phyloP scores from a whole-genome alignment of 2,113 vertebrate species.

The Psittacus erithacus region DNA sequence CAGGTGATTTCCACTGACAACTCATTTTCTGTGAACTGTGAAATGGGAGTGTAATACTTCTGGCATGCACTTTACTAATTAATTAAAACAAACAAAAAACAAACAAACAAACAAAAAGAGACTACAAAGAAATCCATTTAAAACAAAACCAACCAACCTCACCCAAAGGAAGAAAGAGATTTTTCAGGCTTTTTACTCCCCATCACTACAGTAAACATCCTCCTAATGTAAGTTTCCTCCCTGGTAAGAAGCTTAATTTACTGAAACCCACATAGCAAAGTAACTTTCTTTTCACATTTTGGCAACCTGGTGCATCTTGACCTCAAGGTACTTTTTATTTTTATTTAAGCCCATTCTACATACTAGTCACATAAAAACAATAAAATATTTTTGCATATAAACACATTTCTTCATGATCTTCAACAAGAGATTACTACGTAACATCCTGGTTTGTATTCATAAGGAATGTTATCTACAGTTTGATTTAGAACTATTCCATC shows the following conservation, averaged over 20 bases:
- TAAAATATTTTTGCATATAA: background rate
- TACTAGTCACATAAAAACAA: background rate
- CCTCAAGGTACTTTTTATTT: conserved; percentile 5
- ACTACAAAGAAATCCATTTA: background rate
- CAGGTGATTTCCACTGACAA: background rate
- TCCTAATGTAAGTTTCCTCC: background rate
- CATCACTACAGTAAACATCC: background rate
- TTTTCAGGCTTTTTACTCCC: background rate
- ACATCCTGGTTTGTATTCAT: background rate
- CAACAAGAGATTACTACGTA: background rate
- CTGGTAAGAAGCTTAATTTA: background rate
- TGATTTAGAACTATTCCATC: background rate
- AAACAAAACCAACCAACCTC: background rate
- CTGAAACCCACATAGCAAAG: background rate
- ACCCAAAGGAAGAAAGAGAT: background rate
- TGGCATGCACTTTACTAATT: background rate
- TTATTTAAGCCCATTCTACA: conserved; percentile 20
- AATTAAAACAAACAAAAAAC: background rate
- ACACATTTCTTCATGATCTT: background rate
- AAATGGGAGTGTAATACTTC: background rate
- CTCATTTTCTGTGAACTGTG: background rate
- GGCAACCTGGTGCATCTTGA: conserved; percentile 2
- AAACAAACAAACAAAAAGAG: background rate
- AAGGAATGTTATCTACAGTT: background rate
- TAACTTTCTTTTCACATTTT: background rate